phyloP scores from a whole-genome alignment of 2,888 invertebrate species.

The Vesta saturnalis region DNA sequence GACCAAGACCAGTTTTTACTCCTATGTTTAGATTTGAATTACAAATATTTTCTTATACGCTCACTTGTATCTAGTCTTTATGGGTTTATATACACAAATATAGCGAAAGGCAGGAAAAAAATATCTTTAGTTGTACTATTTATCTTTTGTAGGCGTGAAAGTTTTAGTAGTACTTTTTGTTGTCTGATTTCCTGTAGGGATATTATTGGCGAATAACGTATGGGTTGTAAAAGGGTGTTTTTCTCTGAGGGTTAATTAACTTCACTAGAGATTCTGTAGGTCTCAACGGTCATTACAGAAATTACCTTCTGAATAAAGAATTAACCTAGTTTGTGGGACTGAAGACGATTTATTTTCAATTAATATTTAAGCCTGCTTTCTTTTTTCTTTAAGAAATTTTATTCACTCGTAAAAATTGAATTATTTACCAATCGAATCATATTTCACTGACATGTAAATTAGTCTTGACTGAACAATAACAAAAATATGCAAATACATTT shows the following conservation, averaged over 20 bases:
- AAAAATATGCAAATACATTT: constrained; percentile 2
- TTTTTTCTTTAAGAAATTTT: not conserved
- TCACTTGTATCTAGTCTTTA: constrained; percentile 13
- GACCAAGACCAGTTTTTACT: constrained; percentile 34
- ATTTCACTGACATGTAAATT: not conserved
- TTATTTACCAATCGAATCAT: not conserved
- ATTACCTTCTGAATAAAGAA: constrained; percentile 55
- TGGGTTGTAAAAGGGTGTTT: constrained; percentile 31
- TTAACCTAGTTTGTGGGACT: constrained; percentile 47
- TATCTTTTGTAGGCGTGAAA: constrained; percentile 20
- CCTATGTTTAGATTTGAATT: constrained; percentile 32
- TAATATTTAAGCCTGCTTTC: constrained; percentile 38
- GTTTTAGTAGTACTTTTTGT: constrained; percentile 15
- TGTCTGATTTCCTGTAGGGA: constrained; percentile 16
- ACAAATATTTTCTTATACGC: constrained; percentile 35
- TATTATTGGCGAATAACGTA: constrained; percentile 41
- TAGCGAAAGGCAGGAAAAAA: not conserved
- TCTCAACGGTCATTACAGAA: constrained; percentile 53
- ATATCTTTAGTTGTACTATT: not conserved
- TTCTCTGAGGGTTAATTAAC: constrained; percentile 52
- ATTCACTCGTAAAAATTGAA: not conserved
- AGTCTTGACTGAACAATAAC: not conserved
- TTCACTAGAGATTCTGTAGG: constrained; percentile 42
- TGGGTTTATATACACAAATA: not conserved
- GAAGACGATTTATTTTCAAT: constrained; percentile 53